Conservation (phyloP, 2,797 vertebrate genomes). For the Periparus ater region DNA sequence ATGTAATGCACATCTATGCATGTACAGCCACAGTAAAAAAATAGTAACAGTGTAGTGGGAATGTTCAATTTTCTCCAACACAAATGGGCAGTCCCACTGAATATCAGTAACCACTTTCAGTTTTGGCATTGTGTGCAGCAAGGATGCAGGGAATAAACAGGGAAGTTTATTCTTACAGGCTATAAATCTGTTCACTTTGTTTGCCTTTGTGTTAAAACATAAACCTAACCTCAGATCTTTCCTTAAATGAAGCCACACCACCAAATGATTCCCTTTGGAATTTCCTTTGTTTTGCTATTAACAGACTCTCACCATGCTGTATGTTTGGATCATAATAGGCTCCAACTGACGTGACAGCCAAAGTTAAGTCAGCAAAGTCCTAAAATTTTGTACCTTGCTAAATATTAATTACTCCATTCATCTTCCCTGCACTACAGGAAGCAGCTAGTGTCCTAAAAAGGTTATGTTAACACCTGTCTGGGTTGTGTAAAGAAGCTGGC, state of each 20-base stretch:
- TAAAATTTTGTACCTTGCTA: neutral
- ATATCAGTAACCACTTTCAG: neutral
- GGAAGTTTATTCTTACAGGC: neutral
- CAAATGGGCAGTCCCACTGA: neutral
- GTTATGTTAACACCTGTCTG: neutral
- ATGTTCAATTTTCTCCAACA: neutral
- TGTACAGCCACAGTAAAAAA: neutral
- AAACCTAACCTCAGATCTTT: neutral
- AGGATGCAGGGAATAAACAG: neutral
- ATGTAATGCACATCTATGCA: neutral
- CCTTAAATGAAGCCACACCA: neutral
- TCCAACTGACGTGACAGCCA: neutral
- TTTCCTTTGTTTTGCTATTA: neutral
- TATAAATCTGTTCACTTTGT: neutral
- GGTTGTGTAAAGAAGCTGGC: neutral
- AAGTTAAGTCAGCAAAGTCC: neutral
- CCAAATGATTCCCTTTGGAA: neutral
- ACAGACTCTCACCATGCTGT: neutral
- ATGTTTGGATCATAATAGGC: neutral
- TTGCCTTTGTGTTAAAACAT: neutral
- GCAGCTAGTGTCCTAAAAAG: neutral
- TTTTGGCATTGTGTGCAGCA: neutral
- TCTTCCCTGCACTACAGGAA: neutral
- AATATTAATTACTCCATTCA: neutral
- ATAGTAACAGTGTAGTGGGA: neutral